Evolutionary conservation across 2,888 invertebrate species (phyloP).

Genomic region (Eilema depressum): DNA sequence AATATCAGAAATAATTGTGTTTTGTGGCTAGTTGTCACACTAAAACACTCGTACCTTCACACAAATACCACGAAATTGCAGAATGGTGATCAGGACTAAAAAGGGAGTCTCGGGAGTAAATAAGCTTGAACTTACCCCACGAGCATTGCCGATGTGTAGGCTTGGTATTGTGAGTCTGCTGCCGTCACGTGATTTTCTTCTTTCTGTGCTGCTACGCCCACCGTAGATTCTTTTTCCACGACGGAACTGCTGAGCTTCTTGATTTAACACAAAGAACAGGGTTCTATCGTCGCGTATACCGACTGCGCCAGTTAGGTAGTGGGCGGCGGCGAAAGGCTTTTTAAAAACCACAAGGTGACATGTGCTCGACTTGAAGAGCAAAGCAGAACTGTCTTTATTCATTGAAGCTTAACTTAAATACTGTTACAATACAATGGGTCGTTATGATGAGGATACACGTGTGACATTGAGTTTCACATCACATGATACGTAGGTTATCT

Average conservation of each 20-base stretch:
- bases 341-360: background rate
- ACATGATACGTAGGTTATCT: background rate
- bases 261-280: no score
- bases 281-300: background rate
- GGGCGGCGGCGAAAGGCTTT: background rate
- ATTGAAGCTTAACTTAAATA: no score
- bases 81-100: slow-evolving; percentile 11
- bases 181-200: background rate
- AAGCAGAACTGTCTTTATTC: no score
- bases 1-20: no score
- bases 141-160: slow-evolving; percentile 33
- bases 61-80: slow-evolving; percentile 10
- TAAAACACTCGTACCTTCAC: background rate
- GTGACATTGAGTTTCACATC: background rate
- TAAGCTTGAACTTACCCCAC: slow-evolving; percentile 40
- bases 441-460: background rate
- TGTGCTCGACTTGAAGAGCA: background rate
- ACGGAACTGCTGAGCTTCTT: no score
- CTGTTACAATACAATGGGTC: no score
- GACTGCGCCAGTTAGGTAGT: background rate
- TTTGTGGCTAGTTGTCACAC: no score
- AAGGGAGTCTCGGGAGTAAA: slow-evolving; percentile 29
- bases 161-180: background rate
- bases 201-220: background rate
- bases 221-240: background rate